These are phyloP conservation scores for Gambusia affinis DNA, from an alignment of 2,113 vertebrate species.

Conservation along the genomic window DNA sequence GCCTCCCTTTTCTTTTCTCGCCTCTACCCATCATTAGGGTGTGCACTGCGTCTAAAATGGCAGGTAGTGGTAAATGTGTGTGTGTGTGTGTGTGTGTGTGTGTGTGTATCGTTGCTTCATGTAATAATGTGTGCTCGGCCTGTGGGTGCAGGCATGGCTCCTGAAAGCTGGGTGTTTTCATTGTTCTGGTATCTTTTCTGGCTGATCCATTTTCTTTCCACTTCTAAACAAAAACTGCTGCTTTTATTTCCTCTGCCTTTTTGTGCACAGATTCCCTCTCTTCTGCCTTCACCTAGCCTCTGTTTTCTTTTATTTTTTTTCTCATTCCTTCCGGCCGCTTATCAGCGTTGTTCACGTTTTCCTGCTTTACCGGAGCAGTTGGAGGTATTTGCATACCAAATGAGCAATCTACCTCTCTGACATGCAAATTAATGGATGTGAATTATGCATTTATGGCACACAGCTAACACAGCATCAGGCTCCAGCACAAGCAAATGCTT, in stretches of 20 bases:
- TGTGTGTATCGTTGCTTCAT: conserved; percentile 33
- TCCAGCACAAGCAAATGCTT: conserved; percentile 23
- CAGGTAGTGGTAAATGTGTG: conserved; percentile 49
- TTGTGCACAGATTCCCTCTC: conserved; percentile 45
- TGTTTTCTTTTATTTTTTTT: neutral
- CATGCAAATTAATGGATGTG: conserved; percentile 78
- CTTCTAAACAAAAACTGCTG: conserved; percentile 26
- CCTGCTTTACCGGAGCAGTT: conserved; percentile 62
- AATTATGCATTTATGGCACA: conserved; percentile 74
- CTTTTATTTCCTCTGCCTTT: conserved; percentile 27
- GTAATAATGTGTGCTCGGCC: conserved; percentile 52
- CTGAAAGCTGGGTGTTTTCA: conserved; percentile 41
- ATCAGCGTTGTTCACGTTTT: conserved; percentile 65
- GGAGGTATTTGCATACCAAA: conserved; percentile 80
- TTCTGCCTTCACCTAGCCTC: conserved; percentile 21
- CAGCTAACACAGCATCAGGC: conserved; percentile 53
- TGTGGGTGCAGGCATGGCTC: conserved; percentile 40
- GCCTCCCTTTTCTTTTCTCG: conserved; percentile 59
- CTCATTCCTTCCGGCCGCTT: conserved; percentile 46
- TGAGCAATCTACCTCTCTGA: conserved; percentile 73
- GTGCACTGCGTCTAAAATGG: conserved; percentile 64
- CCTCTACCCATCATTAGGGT: conserved; percentile 63
- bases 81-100: neutral
- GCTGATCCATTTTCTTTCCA: conserved; percentile 23
- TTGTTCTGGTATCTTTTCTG: conserved; percentile 53